Evolutionary conservation across 2,888 invertebrate genomes (phyloP).

Genomic region (Dasypolia templi): DNA sequence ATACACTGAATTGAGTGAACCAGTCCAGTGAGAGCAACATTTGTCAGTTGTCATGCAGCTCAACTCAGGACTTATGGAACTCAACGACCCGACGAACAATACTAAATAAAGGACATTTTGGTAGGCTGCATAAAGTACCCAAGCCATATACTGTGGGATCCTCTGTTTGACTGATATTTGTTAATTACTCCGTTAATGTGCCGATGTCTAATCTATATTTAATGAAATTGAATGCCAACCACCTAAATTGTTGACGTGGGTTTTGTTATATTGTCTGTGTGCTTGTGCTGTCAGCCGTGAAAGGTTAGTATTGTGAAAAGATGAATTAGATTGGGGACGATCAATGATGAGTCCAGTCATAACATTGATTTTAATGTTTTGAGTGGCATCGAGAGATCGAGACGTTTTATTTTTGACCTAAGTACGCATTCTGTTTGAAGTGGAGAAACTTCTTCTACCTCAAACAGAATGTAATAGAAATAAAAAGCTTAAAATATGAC

Average conservation of each 20-base stretch:
- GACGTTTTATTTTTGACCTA: neutral
- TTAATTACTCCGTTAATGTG: neutral
- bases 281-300: slow-evolving; percentile 27
- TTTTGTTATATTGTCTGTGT: slow-evolving; percentile 25
- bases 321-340: slow-evolving; percentile 4
- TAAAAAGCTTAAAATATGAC: no score
- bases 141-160: neutral
- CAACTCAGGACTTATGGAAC: no score
- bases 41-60: no score
- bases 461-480: no score
- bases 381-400: neutral
- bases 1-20: no score
- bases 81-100: no score
- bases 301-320: slow-evolving; percentile 11
- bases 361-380: neutral
- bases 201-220: neutral
- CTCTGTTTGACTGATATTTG: neutral
- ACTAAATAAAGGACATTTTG: no score
- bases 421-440: no score
- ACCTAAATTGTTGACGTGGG: slow-evolving; percentile 9
- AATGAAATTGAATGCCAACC: slow-evolving; percentile 7
- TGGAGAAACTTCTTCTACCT: no score
- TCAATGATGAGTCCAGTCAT: slow-evolving; percentile 1
- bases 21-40: no score
- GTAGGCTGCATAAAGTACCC: no score